phyloP scores from a whole-genome alignment of 2,888 invertebrate species.

The Clistopyga incitator region DNA sequence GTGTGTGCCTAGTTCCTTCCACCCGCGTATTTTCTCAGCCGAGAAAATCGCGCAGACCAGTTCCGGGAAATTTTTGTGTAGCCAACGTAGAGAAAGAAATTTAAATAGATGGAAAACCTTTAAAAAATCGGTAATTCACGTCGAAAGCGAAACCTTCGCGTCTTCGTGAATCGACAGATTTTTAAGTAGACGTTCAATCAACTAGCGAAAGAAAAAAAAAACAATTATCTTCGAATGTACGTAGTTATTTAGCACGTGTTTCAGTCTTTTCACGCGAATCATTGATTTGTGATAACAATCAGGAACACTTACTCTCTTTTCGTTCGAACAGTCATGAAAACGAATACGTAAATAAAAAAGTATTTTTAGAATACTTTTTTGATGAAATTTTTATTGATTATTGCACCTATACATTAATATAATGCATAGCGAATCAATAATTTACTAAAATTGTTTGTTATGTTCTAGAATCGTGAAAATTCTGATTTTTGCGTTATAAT shows the following conservation, averaged over 20 bases:
- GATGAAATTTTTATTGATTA: too few relatives aligned
- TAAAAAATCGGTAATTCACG: background rate
- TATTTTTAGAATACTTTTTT: too few relatives aligned
- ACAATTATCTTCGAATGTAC: constrained; percentile 43
- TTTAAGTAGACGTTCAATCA: constrained; percentile 23
- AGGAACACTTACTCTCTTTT: background rate
- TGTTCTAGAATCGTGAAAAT: too few relatives aligned
- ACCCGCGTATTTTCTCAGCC: background rate
- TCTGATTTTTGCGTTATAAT: too few relatives aligned
- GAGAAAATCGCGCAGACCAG: background rate
- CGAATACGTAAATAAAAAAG: too few relatives aligned
- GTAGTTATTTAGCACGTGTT: constrained; percentile 30
- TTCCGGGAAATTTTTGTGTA: constrained; percentile 25
- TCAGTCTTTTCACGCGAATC: constrained; percentile 16
- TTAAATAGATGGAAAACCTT: background rate
- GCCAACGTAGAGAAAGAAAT: constrained; percentile 11
- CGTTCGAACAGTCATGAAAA: background rate
- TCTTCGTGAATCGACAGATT: constrained; percentile 23
- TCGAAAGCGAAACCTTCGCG: background rate
- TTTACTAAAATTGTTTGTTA: too few relatives aligned
- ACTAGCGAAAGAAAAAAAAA: constrained; percentile 18
- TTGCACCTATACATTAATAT: too few relatives aligned
- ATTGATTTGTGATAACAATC: constrained; percentile 29
- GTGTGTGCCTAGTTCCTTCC: constrained; percentile 16
- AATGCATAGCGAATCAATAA: too few relatives aligned